Evolutionary conservation across 2,888 invertebrate genomes (phyloP).

Genomic region (Sarcophaga variegata): DNA sequence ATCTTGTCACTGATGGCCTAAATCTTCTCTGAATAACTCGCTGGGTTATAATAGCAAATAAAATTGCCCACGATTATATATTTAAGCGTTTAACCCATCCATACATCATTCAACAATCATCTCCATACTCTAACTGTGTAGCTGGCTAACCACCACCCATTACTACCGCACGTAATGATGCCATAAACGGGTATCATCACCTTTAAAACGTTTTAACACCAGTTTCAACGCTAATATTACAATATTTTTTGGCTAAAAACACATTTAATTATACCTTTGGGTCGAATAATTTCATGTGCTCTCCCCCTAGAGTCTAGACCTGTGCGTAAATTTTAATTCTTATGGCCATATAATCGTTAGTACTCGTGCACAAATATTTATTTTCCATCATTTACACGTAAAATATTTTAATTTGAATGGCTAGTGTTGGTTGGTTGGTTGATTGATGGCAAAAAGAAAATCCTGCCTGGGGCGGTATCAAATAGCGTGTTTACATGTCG

Average conservation of each 20-base stretch:
- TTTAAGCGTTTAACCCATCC: too few species aligned
- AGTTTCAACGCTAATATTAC: background rate
- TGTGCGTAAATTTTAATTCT: slow-evolving; percentile 2
- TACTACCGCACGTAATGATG: too few species aligned
- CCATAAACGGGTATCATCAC: background rate
- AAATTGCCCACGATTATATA: too few species aligned
- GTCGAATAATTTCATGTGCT: slow-evolving; percentile 44
- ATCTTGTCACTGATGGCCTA: too few species aligned
- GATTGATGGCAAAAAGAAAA: background rate
- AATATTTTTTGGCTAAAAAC: background rate
- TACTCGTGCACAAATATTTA: background rate
- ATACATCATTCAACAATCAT: too few species aligned
- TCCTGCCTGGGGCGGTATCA: background rate
- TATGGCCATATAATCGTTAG: slow-evolving; percentile 13
- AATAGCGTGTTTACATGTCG: slow-evolving; percentile 7
- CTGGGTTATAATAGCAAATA: too few species aligned
- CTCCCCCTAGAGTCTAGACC: slow-evolving; percentile 62
- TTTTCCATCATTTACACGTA: background rate
- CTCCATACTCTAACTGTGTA: too few species aligned
- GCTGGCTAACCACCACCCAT: too few species aligned
- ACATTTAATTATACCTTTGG: slow-evolving; percentile 53
- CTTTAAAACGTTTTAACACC: background rate
- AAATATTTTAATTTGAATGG: slow-evolving; percentile 27
- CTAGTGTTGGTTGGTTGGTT: background rate
- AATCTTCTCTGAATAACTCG: too few species aligned